Base-by-base conservation (phyloP, 30 jellyfish, hydroid and myxozoan genomes). In the Euphysa ruthae region DNA sequence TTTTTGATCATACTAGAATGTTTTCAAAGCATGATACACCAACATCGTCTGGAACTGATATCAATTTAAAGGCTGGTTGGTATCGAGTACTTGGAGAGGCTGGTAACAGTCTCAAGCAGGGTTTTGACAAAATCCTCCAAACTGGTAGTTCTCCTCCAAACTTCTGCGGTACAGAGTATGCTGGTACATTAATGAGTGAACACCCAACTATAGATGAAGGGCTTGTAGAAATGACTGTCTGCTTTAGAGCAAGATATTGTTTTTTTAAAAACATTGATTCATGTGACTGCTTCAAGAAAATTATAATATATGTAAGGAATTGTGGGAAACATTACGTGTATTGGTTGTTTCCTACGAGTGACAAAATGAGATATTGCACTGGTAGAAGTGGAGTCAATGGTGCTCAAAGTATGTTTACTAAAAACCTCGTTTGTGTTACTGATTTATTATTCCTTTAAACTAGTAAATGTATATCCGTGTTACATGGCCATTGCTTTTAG, bases 181-280 rank as follows among this genome's bases (percentile, higher is more conserved):
- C 85, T 24, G 85, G 85, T 32, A 73, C 84, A 4, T 30, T 73
- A 8, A 61, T 73, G 74, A 83, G 82, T 13, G 56, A 42, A 13
- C 85, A 73, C 31, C 85, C 85, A 19, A 57, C 82, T n/a, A 77
- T 27, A 38, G 85, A 73, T 32, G 85, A 73, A 29, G 85, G 85
- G 1, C 58, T 73, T 34, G 78, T 73, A 18, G 82, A 73, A 73
- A 73, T 73, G 85, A 60, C 84, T n/a, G 85, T 73, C 18, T 73
- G 85, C 44, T 73, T 73, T 44, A 55, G 85, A 60, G 56, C 18
- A 5, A 34, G 82, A 4, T 32, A 23, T 63, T 73, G 85, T 58
- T 73, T 30, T 60, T 60, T 60, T 21, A 32, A 43, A n/a, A 35
- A 22, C 16, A 8, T 61, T 15, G 21, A 54, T 8, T 20, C 14